Evolutionary conservation across 2,113 vertebrate genomes (phyloP).

Genomic region (Dipodomys merriami): DNA sequence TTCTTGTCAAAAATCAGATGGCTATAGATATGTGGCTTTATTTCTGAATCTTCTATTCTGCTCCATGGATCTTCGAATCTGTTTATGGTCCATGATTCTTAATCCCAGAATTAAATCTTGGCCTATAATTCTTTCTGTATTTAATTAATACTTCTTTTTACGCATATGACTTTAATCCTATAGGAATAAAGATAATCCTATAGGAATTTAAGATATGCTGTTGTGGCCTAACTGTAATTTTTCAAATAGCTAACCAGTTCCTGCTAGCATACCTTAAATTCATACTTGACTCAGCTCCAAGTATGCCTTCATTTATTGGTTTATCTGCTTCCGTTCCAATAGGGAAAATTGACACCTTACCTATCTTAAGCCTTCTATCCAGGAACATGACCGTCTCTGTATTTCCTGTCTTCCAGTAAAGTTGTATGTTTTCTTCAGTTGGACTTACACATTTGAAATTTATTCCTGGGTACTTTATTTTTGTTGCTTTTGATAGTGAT

Average conservation of each 20-base stretch:
- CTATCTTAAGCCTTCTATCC: no score
- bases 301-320: background rate
- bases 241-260: background rate
- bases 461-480: slow-evolving; percentile 10
- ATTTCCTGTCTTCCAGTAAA: slow-evolving; percentile 4
- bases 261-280: background rate
- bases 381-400: no score
- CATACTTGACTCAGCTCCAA: background rate
- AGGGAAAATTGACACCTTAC: no score
- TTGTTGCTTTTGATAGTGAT: background rate
- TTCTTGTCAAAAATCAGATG: background rate
- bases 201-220: background rate
- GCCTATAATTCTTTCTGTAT: background rate
- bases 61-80: no score
- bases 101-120: background rate
- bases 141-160: slow-evolving; percentile 16
- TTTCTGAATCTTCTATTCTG: no score
- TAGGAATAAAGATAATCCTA: background rate
- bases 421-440: background rate
- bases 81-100: background rate
- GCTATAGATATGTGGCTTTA: no score
- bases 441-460: background rate
- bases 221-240: background rate
- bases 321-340: background rate
- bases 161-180: slow-evolving; percentile 2